Conservation (phyloP, 2,797 vertebrate species). For the Lophura swinhoii region DNA sequence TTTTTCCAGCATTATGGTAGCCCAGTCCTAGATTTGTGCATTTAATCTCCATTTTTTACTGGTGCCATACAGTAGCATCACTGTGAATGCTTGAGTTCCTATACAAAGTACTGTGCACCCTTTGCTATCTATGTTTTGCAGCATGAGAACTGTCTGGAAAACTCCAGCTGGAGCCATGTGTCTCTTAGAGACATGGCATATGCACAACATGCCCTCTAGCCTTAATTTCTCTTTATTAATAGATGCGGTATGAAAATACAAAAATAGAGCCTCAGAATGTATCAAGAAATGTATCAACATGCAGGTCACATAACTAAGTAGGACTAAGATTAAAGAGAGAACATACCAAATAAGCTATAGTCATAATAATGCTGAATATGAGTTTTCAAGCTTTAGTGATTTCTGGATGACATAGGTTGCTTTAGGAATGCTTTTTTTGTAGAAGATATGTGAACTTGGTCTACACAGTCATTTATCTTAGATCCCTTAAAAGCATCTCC, state of each 20-base stretch:
- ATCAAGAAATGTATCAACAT: background rate
- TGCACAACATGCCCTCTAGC: background rate
- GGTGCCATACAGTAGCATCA: background rate
- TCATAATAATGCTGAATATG: background rate
- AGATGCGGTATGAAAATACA: background rate
- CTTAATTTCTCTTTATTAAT: background rate
- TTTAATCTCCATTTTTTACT: background rate
- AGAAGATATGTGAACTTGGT: background rate
- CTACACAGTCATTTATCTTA: background rate
- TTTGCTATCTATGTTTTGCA: background rate
- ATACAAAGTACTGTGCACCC: background rate
- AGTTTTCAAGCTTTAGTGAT: background rate
- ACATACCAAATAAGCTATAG: fast-evolving
- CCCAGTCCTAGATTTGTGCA: background rate
- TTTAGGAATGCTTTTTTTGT: background rate
- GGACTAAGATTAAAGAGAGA: background rate
- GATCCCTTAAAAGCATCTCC: background rate
- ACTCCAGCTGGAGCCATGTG: background rate
- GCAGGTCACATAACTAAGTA: background rate
- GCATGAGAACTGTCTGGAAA: background rate
- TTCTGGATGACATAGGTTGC: background rate
- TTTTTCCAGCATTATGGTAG: fast-evolving
- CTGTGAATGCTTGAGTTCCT: background rate
- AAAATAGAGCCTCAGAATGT: background rate
- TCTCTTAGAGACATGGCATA: background rate